A percentile compares a stretch with the other conserved stretches of the same genome.
phyloP scores from a whole-genome alignment of 2,113 vertebrate genomes.

The Bubalus kerabau region DNA sequence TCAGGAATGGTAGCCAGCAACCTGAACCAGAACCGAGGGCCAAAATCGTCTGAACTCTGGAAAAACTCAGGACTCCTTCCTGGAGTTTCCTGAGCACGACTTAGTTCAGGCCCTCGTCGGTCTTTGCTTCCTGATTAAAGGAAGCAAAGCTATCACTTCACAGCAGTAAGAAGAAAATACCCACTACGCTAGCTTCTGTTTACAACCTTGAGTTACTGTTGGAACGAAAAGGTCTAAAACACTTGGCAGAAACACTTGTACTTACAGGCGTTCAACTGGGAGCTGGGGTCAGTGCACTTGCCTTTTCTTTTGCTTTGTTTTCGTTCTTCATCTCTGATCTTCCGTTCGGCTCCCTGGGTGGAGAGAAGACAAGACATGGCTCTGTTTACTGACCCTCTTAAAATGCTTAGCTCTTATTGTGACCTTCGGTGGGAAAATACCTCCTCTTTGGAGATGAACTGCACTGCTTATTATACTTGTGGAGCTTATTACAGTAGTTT shows the following conservation, averaged over 20 bases:
- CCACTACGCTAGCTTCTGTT: not conserved
- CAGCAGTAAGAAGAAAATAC: too few species aligned
- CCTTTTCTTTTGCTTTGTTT: conserved; percentile 99
- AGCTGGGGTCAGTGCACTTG: conserved; percentile 86
- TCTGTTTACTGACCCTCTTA: not conserved
- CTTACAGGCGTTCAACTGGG: conserved; percentile 86
- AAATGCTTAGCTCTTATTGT: not conserved
- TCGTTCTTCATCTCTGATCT: conserved; percentile 98
- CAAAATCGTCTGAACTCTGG: not conserved
- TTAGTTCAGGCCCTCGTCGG: not conserved
- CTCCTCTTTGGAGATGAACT: not conserved
- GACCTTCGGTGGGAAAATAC: accelerated
- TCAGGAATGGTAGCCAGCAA: not conserved
- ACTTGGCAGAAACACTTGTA: conserved; percentile 53
- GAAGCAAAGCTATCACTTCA: too few species aligned
- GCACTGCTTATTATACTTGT: not conserved
- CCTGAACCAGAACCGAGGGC: not conserved
- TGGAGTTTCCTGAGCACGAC: not conserved
- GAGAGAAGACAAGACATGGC: conserved; percentile 11
- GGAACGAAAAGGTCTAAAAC: conserved; percentile 38
- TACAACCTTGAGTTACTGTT: not conserved
- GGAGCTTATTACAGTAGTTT: not conserved
- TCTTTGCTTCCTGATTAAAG: not conserved
- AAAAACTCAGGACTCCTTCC: not conserved
- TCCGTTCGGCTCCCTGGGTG: conserved; percentile 92